Base-by-base conservation (phyloP, 2,797 vertebrate species). In the Scarus forsteni region DNA sequence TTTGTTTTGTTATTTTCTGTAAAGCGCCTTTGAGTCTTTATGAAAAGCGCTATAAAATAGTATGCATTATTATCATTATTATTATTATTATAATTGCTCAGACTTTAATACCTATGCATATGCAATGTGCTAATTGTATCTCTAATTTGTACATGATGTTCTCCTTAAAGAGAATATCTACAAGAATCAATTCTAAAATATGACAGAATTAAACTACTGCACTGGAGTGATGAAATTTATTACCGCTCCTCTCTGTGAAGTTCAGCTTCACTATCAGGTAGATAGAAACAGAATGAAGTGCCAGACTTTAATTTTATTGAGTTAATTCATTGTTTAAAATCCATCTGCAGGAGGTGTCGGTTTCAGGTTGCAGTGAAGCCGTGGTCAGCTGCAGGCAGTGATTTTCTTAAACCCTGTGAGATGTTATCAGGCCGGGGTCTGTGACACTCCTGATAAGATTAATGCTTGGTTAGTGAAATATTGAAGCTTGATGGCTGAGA, bases 391-490 rank as follows among this genome's bases (percentile, higher is more conserved):
- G 86, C 83, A 86, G 84, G 62, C 77, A 39, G 68, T 75, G 77
- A 80, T 60, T 79, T 63, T 70, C 81, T 80, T 60, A 77, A 88
- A 85, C 70, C 76, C 75, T 72, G 79, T 18, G 77, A 69, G 83
- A 90, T 89, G 88, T 93, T 95, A 94, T 95, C 94, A 71, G 63
- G 81, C 67, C 67, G 90, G 83, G 86, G 90, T 94, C 91, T 88
- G 74, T 90, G 88, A 92, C 90, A 88, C 81, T 83, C 84, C 88
- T 91, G 84, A 88, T 85, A 89, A 93, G 90, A 92, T 93, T 89
- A 93, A 93, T 92, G 91, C 83, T 71, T 87, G 76, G 79, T 82
- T 75, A 85, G 92, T 93, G 89, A 94, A 92, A 91, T 94, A 92
- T 90, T 86, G 89, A 88, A 79, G 83, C 91, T 87, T 75, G 87